Evolutionary conservation across 2,797 vertebrate species (phyloP).

Genomic region (Hirundo rustica): DNA sequence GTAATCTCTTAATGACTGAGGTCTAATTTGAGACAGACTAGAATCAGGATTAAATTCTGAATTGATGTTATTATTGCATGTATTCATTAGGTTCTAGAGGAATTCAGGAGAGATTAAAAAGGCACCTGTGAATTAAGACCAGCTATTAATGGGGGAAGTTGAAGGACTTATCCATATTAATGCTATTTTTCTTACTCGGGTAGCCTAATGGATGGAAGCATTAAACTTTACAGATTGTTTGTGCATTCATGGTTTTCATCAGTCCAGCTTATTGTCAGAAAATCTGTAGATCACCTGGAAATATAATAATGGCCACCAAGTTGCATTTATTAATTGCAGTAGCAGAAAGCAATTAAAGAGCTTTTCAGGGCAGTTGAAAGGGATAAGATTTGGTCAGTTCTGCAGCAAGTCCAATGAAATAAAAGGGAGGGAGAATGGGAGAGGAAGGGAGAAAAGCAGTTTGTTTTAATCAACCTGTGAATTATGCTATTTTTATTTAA

Average conservation of each 20-base stretch:
- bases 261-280: conserved; percentile 29
- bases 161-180: conserved; percentile 37
- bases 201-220: conserved; percentile 7
- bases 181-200: conserved; percentile 9
- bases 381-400: not conserved
- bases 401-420: not conserved
- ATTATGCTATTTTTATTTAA: not conserved
- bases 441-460: not conserved
- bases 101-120: conserved; percentile 59
- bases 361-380: not conserved
- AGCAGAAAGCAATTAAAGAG: conserved; percentile 29
- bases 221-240: conserved; percentile 42
- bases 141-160: conserved; percentile 33
- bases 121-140: conserved; percentile 56
- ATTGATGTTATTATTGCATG: conserved; percentile 56
- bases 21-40: conserved; percentile 64
- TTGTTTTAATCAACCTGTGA: not conserved
- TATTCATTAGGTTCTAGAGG: conserved; percentile 66
- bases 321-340: conserved; percentile 20
- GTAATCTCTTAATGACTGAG: conserved; percentile 60
- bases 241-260: conserved; percentile 25
- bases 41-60: conserved; percentile 68
- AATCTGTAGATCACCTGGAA: conserved; percentile 46
- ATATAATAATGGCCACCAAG: conserved; percentile 3
- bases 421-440: not conserved